phyloP scores from a whole-genome alignment of 2,797 vertebrate genomes.

The Coregonus suidteri region DNA sequence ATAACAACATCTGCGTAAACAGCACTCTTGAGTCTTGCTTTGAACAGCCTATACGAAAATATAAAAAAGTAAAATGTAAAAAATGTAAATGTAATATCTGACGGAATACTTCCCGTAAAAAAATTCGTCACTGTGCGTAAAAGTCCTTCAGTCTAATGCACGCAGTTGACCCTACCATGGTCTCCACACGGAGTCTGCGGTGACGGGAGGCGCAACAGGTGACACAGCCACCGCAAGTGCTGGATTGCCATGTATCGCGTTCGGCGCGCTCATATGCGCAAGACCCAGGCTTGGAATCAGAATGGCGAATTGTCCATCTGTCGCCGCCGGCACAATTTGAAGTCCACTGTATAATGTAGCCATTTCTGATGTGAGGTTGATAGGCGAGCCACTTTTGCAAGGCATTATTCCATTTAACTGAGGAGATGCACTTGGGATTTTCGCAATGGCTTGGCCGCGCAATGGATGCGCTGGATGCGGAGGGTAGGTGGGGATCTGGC shows the following conservation, averaged over 20 bases:
- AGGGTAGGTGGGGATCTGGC: conserved; percentile 64
- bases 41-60: conserved; percentile 74
- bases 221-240: conserved; percentile 67
- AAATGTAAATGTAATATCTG: not conserved
- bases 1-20: conserved; percentile 70
- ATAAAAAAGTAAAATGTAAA: conserved; percentile 48
- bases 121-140: conserved; percentile 15
- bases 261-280: conserved; percentile 74
- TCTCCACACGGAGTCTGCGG: conserved; percentile 91
- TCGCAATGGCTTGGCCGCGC: conserved; percentile 69
- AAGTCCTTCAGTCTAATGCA: conserved; percentile 11
- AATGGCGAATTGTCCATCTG: conserved; percentile 90
- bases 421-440: conserved; percentile 55
- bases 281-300: conserved; percentile 87
- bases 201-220: conserved; percentile 75
- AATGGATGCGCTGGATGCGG: conserved; percentile 49
- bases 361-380: conserved; percentile 64
- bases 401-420: conserved; percentile 66
- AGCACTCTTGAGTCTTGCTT: conserved; percentile 47
- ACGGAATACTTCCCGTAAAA: not conserved
- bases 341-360: conserved; percentile 84
- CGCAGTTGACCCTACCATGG: conserved; percentile 81
- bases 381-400: conserved; percentile 69
- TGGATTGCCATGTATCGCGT: conserved; percentile 57
- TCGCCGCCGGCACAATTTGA: conserved; percentile 83